A percentile compares a stretch with the other conserved stretches of the same genome.
phyloP scores from a whole-genome alignment of 2,797 vertebrate species.

The Halcyon smyrnensis region DNA sequence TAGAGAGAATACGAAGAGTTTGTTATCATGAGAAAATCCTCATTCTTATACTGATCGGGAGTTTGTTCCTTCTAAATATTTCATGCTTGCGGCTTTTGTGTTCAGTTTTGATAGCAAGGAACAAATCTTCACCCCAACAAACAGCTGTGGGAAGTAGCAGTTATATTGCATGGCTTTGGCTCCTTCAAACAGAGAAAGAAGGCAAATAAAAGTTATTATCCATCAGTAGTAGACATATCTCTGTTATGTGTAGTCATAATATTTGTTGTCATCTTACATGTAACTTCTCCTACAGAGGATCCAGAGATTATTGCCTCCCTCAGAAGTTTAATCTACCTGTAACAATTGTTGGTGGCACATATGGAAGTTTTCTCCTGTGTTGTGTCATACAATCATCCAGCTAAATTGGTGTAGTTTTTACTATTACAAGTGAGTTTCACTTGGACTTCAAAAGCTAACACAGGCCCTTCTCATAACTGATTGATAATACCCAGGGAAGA shows the following conservation, averaged over 20 bases:
- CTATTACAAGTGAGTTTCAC: neutral
- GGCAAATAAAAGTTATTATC: neutral
- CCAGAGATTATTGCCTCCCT: neutral
- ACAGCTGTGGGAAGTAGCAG: neutral
- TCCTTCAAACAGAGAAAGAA: neutral
- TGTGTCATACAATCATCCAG: neutral
- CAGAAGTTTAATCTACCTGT: neutral
- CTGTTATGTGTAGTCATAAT: neutral
- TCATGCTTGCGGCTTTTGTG: neutral
- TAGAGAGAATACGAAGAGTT: neutral
- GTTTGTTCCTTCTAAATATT: neutral
- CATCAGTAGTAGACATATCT: neutral
- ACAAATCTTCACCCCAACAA: neutral
- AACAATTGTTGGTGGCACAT: neutral
- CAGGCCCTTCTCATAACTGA: neutral
- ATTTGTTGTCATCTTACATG: neutral
- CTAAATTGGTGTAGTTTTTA: neutral
- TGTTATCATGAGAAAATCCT: neutral
- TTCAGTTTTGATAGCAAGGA: neutral
- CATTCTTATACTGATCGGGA: neutral
- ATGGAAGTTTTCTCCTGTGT: neutral
- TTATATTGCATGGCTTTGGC: neutral
- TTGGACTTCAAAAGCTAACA: neutral
- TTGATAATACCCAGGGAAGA: neutral
- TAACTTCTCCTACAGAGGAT: neutral